These are phyloP conservation scores for Polydrusus tereticollis DNA, from an alignment of 2,888 invertebrate species.

Conservation along the genomic window DNA sequence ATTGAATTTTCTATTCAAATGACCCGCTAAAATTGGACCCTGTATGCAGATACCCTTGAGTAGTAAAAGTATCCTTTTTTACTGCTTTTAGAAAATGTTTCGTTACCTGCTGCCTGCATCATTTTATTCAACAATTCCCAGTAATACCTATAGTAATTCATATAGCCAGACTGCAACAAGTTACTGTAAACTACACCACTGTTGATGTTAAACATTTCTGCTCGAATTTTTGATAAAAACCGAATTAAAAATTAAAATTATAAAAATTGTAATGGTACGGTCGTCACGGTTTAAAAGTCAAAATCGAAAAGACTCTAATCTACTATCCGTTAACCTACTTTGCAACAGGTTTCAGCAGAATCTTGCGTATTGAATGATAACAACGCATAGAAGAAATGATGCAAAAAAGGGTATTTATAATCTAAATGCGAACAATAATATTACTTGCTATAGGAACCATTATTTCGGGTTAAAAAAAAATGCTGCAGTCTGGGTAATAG, in stretches of 20 bases:
- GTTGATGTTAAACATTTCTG: conserved; percentile 22
- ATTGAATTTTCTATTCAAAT: too few species aligned
- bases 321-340: not conserved
- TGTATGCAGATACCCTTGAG: too few species aligned
- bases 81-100: not conserved
- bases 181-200: conserved; percentile 9
- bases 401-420: not conserved
- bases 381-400: not conserved
- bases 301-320: not conserved
- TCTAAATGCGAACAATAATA: not conserved
- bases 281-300: conserved; percentile 13
- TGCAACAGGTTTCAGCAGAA: not conserved
- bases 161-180: conserved; percentile 16
- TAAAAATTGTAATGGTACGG: not conserved
- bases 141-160: conserved; percentile 41
- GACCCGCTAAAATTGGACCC: not conserved
- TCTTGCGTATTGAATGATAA: conserved; percentile 4
- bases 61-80: too few species aligned
- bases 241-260: not conserved
- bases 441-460: too few species aligned
- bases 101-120: conserved; percentile 6
- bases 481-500: too few species aligned
- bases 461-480: not conserved
- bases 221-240: not conserved
- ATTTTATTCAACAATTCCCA: conserved; percentile 19